Percentiles rank a stretch among this genome's conserved stretches.
Conservation (phyloP, 1,140 invertebrate species). For the Calliopsis andreniformis region DNA sequence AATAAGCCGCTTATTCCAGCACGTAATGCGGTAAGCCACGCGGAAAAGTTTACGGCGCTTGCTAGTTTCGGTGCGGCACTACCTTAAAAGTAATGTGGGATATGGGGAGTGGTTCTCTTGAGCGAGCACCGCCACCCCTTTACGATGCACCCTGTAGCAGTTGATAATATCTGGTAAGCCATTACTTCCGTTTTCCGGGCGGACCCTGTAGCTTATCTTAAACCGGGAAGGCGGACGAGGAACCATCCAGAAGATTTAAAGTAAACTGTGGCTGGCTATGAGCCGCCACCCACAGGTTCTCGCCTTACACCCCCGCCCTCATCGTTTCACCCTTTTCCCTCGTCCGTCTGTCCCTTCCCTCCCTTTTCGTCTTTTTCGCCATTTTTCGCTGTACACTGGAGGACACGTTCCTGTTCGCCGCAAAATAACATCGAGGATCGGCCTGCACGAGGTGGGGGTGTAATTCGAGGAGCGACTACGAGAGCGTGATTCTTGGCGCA, state of each 20-base stretch:
- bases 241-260: conserved; percentile 70
- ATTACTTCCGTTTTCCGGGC: conserved; percentile 70
- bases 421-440: no score
- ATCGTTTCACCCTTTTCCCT: conserved; percentile 12
- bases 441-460: no score
- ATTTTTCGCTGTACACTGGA: not conserved
- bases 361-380: not conserved
- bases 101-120: conserved; percentile 50
- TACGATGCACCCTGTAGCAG: conserved; percentile 58
- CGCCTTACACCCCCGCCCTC: not conserved
- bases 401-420: not conserved
- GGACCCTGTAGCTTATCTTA: conserved; percentile 68
- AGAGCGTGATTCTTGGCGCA: no score
- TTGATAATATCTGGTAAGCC: conserved; percentile 71
- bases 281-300: conserved; percentile 37
- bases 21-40: conserved; percentile 65
- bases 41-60: conserved; percentile 62
- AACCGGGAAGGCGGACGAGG: conserved; percentile 66
- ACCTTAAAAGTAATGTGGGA: conserved; percentile 65
- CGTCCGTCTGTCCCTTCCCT: not conserved
- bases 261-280: conserved; percentile 66
- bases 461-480: no score
- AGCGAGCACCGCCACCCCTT: conserved; percentile 49
- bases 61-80: conserved; percentile 62
- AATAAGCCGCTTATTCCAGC: conserved; percentile 64